A percentile compares a stretch with the other conserved stretches of the same genome.
phyloP scores from a whole-genome alignment of 2,888 invertebrate species.

The Aspidiotus rigidus region DNA sequence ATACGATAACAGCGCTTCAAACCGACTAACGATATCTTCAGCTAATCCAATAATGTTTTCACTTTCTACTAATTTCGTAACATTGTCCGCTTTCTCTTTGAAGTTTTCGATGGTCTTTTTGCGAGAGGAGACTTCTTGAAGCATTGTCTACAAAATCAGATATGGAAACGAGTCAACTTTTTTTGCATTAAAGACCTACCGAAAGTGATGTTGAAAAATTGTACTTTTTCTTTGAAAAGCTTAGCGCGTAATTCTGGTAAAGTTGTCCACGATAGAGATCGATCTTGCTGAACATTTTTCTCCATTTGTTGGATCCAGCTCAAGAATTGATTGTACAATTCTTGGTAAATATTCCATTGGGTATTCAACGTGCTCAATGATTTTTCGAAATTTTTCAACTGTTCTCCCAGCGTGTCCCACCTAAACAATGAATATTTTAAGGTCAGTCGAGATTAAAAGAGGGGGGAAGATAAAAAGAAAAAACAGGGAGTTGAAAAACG shows the following conservation, averaged over 20 bases:
- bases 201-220: slow-evolving; percentile 23
- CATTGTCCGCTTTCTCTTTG: slow-evolving; percentile 72
- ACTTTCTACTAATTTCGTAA: slow-evolving; percentile 47
- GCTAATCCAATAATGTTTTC: slow-evolving; percentile 54
- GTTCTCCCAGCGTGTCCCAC: slow-evolving; percentile 80
- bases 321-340: slow-evolving; percentile 68
- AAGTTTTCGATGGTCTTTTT: slow-evolving; percentile 84
- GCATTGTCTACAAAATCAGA: slow-evolving; percentile 49
- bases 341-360: slow-evolving; percentile 77
- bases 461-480: too few relatives aligned
- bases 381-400: slow-evolving; percentile 73
- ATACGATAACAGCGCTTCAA: slow-evolving; percentile 59
- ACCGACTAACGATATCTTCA: slow-evolving; percentile 60
- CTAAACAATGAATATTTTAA: slow-evolving; percentile 40
- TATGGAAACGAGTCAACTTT: neutral
- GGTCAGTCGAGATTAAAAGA: too few relatives aligned
- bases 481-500: too few relatives aligned
- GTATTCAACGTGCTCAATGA: slow-evolving; percentile 71
- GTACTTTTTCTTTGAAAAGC: slow-evolving; percentile 66
- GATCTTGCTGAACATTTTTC: slow-evolving; percentile 61
- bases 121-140: slow-evolving; percentile 83
- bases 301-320: slow-evolving; percentile 83
- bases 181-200: slow-evolving; percentile 9
- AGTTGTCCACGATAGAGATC: slow-evolving; percentile 61
- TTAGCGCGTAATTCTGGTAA: slow-evolving; percentile 77